These are phyloP conservation scores for Eremobia ochroleuca DNA, from an alignment of 2,888 invertebrate genomes.

Conservation along the genomic window DNA sequence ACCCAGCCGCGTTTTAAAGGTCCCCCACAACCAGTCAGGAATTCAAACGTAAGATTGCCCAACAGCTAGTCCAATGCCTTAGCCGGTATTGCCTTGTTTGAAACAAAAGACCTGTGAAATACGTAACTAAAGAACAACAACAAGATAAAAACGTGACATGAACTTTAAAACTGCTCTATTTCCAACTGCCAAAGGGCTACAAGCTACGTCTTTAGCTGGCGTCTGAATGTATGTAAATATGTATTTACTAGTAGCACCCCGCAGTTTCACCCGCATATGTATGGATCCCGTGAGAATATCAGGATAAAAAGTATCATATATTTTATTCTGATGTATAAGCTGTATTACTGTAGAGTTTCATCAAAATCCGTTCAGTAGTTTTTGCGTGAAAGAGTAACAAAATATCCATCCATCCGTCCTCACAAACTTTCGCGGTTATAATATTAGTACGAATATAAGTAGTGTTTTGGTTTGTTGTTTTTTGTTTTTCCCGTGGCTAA, in stretches of 20 bases:
- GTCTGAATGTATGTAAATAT: neutral
- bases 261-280: neutral
- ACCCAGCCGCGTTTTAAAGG: neutral
- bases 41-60: neutral
- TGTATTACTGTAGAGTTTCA: too few relatives aligned
- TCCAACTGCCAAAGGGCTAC: neutral
- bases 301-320: neutral
- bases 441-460: too few relatives aligned
- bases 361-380: too few relatives aligned
- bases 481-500: too few relatives aligned
- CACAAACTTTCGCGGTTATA: neutral
- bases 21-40: conserved; percentile 7
- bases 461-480: too few relatives aligned
- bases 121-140: conserved; percentile 11
- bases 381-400: too few relatives aligned
- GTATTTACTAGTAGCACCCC: neutral
- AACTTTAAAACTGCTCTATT: conserved; percentile 25
- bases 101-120: conserved; percentile 30
- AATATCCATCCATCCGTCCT: neutral
- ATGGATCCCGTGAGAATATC: neutral
- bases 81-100: conserved; percentile 15
- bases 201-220: neutral
- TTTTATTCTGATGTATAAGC: neutral
- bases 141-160: conserved; percentile 39
- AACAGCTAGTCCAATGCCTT: conserved; percentile 8